Evolutionary conservation across 2,113 vertebrate genomes (phyloP).

Genomic region (Egretta garzetta): DNA sequence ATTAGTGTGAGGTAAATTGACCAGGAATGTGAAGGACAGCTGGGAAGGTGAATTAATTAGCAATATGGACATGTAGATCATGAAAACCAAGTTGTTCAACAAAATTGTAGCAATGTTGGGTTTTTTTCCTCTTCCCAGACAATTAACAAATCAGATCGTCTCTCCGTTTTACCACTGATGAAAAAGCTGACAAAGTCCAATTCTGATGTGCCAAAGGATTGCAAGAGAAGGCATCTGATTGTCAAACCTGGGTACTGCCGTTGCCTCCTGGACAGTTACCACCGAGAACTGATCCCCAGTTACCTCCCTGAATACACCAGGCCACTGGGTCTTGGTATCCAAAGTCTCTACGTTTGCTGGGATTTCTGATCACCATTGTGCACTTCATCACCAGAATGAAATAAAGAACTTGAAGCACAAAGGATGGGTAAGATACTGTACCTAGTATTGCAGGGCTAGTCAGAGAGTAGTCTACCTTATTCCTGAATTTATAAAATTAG

Average conservation of each 20-base stretch:
- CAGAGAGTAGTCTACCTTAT: background rate
- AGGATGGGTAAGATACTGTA: background rate
- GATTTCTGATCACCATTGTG: background rate
- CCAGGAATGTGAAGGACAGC: background rate
- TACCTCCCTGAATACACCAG: background rate
- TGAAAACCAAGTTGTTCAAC: background rate
- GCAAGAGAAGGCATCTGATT: background rate
- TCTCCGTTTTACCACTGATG: background rate
- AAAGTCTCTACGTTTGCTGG: background rate
- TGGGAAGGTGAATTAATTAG: background rate
- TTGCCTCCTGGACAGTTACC: background rate
- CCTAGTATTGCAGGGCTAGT: background rate
- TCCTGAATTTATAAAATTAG: background rate
- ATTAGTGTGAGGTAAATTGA: background rate
- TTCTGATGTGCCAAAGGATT: background rate
- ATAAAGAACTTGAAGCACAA: background rate
- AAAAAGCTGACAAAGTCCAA: background rate
- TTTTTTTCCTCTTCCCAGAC: background rate
- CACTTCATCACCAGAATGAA: background rate
- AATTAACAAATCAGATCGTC: background rate
- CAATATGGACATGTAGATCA: rapidly evolving
- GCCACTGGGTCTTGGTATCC: background rate
- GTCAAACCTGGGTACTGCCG: background rate
- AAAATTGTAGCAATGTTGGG: background rate
- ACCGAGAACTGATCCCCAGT: background rate